These are phyloP conservation scores for Phoenoteleia sp. DNA, from an alignment of 2,888 invertebrate genomes.

Conservation along the genomic window DNA sequence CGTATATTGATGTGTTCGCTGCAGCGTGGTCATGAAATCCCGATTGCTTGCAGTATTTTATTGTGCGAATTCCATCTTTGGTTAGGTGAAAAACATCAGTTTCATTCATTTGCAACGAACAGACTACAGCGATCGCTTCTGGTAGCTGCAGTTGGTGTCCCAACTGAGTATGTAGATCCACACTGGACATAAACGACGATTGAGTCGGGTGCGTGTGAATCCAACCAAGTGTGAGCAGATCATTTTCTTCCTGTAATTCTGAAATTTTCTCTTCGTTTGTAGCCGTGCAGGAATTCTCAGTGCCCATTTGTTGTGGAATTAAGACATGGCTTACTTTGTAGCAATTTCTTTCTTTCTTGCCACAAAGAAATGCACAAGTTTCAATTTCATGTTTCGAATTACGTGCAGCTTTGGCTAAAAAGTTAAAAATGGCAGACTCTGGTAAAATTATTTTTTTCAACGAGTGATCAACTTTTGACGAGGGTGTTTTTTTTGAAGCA, in stretches of 20 bases:
- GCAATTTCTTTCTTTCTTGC: neutral
- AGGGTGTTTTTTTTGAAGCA: too few species aligned
- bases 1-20: neutral
- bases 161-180: neutral
- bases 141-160: neutral
- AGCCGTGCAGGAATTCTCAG: too few species aligned
- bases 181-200: neutral
- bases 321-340: conserved; percentile 1
- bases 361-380: neutral
- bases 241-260: too few species aligned
- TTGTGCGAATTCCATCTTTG: neutral
- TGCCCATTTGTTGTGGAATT: neutral
- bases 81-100: neutral
- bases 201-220: neutral
- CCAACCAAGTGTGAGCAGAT: neutral
- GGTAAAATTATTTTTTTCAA: conserved; percentile 18
- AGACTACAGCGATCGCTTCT: neutral
- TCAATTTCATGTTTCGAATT: too few species aligned
- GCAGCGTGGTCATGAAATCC: neutral
- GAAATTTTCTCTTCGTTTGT: too few species aligned
- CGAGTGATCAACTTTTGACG: too few species aligned
- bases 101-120: neutral
- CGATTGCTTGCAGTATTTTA: neutral
- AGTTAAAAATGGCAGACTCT: conserved; percentile 1
- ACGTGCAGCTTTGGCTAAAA: neutral